Evolutionary conservation across 2,888 invertebrate species (phyloP), one percentile per base, ranked within the genome.

Genomic region (Neria commutata): DNA sequence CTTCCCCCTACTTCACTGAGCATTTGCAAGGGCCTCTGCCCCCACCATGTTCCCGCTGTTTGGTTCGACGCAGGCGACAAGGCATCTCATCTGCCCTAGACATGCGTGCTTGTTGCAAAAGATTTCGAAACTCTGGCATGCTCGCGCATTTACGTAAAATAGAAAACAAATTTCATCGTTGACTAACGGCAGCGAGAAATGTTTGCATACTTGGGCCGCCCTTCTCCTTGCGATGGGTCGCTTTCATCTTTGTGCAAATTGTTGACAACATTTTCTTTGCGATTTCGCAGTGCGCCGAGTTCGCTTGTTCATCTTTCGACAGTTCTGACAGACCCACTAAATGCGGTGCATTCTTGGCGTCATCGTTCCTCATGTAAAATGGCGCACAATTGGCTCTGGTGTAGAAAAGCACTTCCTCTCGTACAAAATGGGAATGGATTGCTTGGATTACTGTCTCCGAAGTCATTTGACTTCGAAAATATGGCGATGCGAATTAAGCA

Each of bases 291-390:
- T 42, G 45, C 45, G 45, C 19, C 45, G 11, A 29, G 29, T 29
- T 29, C 6, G 29, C 6, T 6, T 60, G 60, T 6, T 42, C 59
- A 65, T 63, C 65, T 63, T 62, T 63, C 59, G 63, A 65, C 63
- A 63, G 57, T 62, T 65, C 62, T 63, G 65, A 65, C 67, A 64
- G 60, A 62, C 58, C 57, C 45, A 33, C 54, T 54, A 50, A 58
- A 54, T 25, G 54, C 2, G 11, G 3, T 3, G n/a, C 21, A 50
- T 23, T 21, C 23, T 23, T 50, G 11, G 10, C 2, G 19, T 42
- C 17, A 42, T n/a, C n/a, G n/a, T n/a, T n/a, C n/a, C n/a, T n/a
- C n/a, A n/a, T n/a, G n/a, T n/a, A n/a, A n/a, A n/a, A n/a, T n/a
- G n/a, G n/a, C n/a, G n/a, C n/a, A n/a, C n/a, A n/a, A n/a, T n/a